Percentiles rank a stretch among this genome's conserved stretches.
Conservation (phyloP, 2,113 vertebrate species). For the Arizona elegans region DNA sequence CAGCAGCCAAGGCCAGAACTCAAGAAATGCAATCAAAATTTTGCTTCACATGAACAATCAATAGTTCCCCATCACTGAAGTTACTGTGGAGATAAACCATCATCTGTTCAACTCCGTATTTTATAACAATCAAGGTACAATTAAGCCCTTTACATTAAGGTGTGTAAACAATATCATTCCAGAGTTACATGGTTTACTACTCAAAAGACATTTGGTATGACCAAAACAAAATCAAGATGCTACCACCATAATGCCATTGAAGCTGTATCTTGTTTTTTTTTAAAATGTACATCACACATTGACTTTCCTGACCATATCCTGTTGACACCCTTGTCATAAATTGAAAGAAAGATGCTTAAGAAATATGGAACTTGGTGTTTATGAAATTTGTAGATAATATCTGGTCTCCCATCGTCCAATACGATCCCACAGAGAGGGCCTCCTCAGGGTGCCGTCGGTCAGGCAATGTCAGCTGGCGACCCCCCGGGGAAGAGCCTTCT, state of each 20-base stretch:
- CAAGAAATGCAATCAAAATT: slow-evolving; percentile 11
- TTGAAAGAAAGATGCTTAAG: not conserved
- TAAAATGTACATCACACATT: not conserved
- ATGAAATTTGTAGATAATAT: not conserved
- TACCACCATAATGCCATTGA: not conserved
- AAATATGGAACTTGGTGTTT: not conserved
- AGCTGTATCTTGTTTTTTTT: not conserved
- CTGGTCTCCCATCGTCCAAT: too few relatives aligned
- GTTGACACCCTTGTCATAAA: not conserved
- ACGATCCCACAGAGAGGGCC: too few relatives aligned
- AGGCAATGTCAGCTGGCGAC: too few relatives aligned
- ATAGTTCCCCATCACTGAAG: not conserved
- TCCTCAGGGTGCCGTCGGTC: too few relatives aligned
- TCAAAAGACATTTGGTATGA: not conserved
- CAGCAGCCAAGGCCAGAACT: not conserved
- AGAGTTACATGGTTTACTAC: not conserved
- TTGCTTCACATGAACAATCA: slow-evolving; percentile 18
- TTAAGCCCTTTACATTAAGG: not conserved
- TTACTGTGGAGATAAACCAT: slow-evolving; percentile 15
- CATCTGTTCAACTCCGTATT: not conserved
- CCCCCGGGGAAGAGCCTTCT: too few relatives aligned
- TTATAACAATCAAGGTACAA: not conserved
- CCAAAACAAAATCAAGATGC: not conserved
- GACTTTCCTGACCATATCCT: not conserved
- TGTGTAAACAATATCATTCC: not conserved